Conservation (phyloP, 2,113 vertebrate genomes). For the Zeus faber region DNA sequence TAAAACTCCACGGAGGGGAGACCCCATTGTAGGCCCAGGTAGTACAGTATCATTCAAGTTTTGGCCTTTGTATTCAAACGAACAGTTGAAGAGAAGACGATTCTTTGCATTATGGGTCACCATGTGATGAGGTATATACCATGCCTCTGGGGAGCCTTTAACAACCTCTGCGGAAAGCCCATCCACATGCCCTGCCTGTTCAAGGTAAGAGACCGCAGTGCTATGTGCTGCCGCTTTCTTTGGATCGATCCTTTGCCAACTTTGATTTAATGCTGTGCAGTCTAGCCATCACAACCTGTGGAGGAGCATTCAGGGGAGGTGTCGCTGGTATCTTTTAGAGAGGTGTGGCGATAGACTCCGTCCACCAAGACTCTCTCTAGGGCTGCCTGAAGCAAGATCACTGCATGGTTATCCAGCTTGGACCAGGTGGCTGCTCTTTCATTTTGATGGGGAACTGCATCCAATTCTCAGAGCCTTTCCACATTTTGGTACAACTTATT, state of each 20-base stretch:
- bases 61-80: slow-evolving; percentile 3
- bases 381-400: neutral
- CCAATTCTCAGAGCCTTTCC: slow-evolving; percentile 6
- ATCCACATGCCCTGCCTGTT: neutral
- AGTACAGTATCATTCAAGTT: neutral
- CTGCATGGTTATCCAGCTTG: neutral
- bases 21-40: slow-evolving; percentile 1
- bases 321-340: neutral
- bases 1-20: neutral
- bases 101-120: slow-evolving; percentile 2
- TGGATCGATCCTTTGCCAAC: too few species aligned
- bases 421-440: neutral
- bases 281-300: too few species aligned
- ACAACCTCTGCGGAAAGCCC: neutral
- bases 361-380: neutral
- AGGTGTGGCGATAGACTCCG: neutral
- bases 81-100: slow-evolving; percentile 3
- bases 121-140: slow-evolving; percentile 13
- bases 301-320: too few species aligned
- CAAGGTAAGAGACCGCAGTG: too few species aligned
- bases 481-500: slow-evolving; percentile 1
- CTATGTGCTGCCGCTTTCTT: too few species aligned
- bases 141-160: neutral
- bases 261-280: too few species aligned
- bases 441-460: neutral